phyloP scores from a whole-genome alignment of 2,888 invertebrate species.

The Danaus chrysippus region DNA sequence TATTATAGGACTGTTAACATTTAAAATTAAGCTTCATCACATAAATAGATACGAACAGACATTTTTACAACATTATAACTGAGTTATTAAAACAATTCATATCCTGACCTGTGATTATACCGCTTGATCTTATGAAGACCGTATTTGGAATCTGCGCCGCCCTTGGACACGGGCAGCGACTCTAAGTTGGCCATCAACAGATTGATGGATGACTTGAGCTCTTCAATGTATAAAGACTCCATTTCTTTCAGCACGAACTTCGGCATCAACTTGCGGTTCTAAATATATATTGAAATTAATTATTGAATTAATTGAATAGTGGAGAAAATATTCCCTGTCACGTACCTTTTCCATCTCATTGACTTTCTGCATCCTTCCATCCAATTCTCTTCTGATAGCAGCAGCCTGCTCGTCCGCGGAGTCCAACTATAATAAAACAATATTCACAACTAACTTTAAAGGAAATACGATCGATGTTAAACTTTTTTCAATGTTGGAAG shows the following conservation, averaged over 20 bases:
- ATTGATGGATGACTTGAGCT: conserved; percentile 98
- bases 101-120: conserved; percentile 96
- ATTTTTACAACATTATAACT: too few relatives aligned
- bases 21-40: too few relatives aligned
- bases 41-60: too few relatives aligned
- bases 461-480: neutral
- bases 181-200: conserved; percentile 99
- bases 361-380: conserved; percentile 97
- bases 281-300: conserved; percentile 24
- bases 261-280: conserved; percentile 98
- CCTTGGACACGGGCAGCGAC: conserved; percentile 98
- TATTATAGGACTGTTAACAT: too few relatives aligned
- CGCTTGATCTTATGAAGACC: conserved; percentile 98
- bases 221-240: conserved; percentile 99
- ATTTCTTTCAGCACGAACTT: conserved; percentile 99
- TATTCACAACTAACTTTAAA: neutral
- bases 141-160: conserved; percentile 97
- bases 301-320: neutral
- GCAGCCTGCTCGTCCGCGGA: conserved; percentile 99
- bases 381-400: conserved; percentile 98
- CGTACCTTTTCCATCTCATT: conserved; percentile 97
- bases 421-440: conserved; percentile 86
- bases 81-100: neutral
- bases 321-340: neutral
- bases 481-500: neutral